Base-by-base conservation (phyloP, 2,797 vertebrate species). In the Sus cebifrons region DNA sequence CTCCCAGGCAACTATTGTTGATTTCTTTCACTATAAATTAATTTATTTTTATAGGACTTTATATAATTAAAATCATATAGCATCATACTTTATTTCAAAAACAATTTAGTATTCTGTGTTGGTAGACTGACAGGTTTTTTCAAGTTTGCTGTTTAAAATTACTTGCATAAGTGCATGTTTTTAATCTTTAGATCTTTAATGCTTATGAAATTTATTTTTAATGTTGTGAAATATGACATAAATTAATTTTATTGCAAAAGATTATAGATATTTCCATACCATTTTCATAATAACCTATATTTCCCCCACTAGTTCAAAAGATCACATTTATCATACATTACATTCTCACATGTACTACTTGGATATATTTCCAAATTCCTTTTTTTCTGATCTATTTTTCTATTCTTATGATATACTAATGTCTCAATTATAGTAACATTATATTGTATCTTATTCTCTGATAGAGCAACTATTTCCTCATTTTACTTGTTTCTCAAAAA, bases 11-110 rank as follows among this genome's bases (percentile, higher is more conserved):
- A 82, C 27, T 29, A 82, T 65, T 62, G 16, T 78, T 89, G 56
- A 71, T 62, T 91, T 82, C 54, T 82, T 91, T 82, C 77, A 82
- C 40, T 21, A n/a, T 32, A 82, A 10, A 71, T 82, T 82, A 81
- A 29, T 65, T 89, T 77, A 20, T 23, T 79, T 16, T 36, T 78
- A 17, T 44, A 89, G 17, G n/a, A 68, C 9, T 68, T 56, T 36
- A 68, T 23, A 44, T 58, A 70, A 44, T 44, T 58, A 9, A n/a
- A 79, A 58, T 71, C 11, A 25, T 60, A 60, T 0, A 60, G 56
- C 17, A 60, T 27, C 3, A 70, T 32, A 25, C 16, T 65, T 91
- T 36, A 82, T 71, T 44, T 91, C 54, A 81, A 90, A 90, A 81
- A 60, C 18, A 90, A 49, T 77, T 81, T 79, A 29, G 49, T 58